Evolutionary conservation across 2,888 invertebrate genomes (phyloP), one percentile per base, ranked within the genome.

Genomic region (Ceratothoa steindachneri): DNA sequence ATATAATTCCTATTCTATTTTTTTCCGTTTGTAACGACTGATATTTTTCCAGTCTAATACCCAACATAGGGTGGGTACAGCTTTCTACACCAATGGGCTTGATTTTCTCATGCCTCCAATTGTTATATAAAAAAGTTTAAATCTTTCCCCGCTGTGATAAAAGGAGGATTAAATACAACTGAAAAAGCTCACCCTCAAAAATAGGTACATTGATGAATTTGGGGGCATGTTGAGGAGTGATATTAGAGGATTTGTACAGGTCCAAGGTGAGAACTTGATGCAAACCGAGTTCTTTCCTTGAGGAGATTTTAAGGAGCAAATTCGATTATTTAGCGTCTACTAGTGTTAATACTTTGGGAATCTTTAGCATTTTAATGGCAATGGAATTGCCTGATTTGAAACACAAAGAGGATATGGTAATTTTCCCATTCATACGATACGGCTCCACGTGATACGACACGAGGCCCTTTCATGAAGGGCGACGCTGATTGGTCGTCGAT

Each of bases 391-490:
- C 41, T 41, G 5, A 41, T 41, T 41, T 41, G 41, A 41, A 41
- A 41, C 15, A 41, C 41, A 41, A 41, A 41, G 41, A 41, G 15
- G 15, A 41, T 41, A 41, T 15, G 15, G 41, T 41, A 5, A 41
- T 60, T 60, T 24, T 60, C 1, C 60, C 60, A 60, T 60, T 60
- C 22, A 60, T 60, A 22, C 60, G 27, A 22, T 60, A 9, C 60
- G 22, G 27, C 19, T 60, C 60, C 60, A 60, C 60, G 60, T 24
- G 60, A 60, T 60, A 60, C 27, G 60, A n/a, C 60, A 60, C 60
- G 60, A 60, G 60, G 19, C 60, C 12, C 24, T 22, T 60, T 7
- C 60, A 7, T 24, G 24, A 7, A 60, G 3, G 1, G 12, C 27
- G 22, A 24, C 27, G n/a, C 60, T 60, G 60, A 60, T 60, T 60